Base-by-base conservation (phyloP, 1,140 invertebrate genomes). In the Drosophila sp. region DNA sequence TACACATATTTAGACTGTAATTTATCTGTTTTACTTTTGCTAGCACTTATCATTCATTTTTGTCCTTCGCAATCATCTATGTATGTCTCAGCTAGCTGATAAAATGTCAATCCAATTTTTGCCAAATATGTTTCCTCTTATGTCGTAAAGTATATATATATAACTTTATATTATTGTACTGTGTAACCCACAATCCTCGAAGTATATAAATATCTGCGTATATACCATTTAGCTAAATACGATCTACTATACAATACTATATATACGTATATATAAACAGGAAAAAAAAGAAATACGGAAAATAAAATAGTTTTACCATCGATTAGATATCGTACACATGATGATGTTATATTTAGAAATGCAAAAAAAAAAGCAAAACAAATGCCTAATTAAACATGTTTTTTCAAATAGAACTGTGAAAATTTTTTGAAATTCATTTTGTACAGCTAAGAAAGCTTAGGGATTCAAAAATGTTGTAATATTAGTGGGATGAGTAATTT, bases 101-200 rank as follows among this genome's bases (percentile, higher is more conserved):
- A 82, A 65, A 65, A 30, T 57, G 81, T 40, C 75, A 79, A 82
- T 86, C 83, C 83, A 87, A 86, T 73, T 84, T 50, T 86, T 86
- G 83, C 83, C 83, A 86, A 86, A 86, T 87, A 86, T 86, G 83
- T 86, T 87, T 87, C 58, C 64, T 79, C 60, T 27, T 41, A 61
- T 60, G 35, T 60, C 11, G 23, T 47, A 25, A 47, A 25, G 41
- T 17, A 44, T 44, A 44, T 77, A 73, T 72, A 35, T 33, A 38
- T 3, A 38, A 10, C 35, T 3, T 38, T 11, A 11, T 38, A 38
- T 38, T 38, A 38, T 38, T 38, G 35, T 38, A 30, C 30, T 76
- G 57, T 70, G 74, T 82, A 71, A 70, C 47, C 17, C 23, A 47
- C 38, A 41, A 56, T 10, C 66, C 70, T 71, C 56, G 64, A 70